These are phyloP conservation scores for Atherinosoma microstoma DNA, from an alignment of 2,797 vertebrate genomes.

Conservation along the genomic window DNA sequence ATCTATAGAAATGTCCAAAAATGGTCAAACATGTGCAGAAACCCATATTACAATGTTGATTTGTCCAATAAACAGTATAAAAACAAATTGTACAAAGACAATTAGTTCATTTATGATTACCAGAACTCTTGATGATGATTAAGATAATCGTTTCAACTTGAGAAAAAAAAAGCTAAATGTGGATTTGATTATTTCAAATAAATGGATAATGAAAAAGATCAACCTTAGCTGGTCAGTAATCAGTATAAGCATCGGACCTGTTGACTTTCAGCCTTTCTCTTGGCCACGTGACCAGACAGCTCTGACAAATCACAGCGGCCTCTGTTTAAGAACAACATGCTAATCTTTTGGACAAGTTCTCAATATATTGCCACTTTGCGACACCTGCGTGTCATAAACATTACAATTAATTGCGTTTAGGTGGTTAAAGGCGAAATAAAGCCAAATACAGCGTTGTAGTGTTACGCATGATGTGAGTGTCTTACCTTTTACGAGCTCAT, in stretches of 20 bases:
- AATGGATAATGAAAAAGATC: too few relatives aligned
- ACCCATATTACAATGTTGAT: background rate
- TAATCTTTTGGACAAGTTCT: background rate
- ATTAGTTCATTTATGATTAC: background rate
- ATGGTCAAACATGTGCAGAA: background rate
- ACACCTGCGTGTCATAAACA: background rate
- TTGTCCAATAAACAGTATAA: background rate
- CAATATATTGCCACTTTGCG: background rate
- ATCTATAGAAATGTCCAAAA: constrained; percentile 1
- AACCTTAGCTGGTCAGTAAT: background rate
- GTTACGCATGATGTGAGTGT: background rate
- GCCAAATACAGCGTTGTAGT: background rate
- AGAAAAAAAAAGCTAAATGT: background rate
- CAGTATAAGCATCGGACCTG: background rate
- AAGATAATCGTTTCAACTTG: background rate
- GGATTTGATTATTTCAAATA: too few relatives aligned
- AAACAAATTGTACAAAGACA: background rate
- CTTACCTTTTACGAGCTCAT: constrained; percentile 60
- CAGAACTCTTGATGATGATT: background rate
- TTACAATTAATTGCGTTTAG: background rate
- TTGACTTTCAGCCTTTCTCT: background rate
- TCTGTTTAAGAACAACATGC: background rate
- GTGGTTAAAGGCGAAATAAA: background rate
- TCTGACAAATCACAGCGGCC: background rate
- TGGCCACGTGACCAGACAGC: background rate